phyloP scores from a whole-genome alignment of 2,888 invertebrate species.

The Melieria omissa region DNA sequence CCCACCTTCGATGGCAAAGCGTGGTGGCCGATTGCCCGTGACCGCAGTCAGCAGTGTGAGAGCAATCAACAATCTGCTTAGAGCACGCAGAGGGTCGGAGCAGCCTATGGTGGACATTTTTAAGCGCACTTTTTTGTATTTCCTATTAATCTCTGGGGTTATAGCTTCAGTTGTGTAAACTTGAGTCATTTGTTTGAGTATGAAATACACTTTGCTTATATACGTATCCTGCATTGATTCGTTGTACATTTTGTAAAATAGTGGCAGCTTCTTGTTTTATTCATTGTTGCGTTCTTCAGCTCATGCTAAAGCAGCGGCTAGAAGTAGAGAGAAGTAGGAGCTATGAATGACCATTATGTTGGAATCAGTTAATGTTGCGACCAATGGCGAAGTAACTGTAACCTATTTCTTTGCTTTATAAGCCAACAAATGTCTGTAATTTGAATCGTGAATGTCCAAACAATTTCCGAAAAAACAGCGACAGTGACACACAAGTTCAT shows the following conservation, averaged over 20 bases:
- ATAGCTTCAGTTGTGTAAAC: conserved; percentile 17
- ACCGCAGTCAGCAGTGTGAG: conserved; percentile 40
- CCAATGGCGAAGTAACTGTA: too few relatives aligned
- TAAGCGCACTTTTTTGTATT: conserved; percentile 59
- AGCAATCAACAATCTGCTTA: conserved; percentile 41
- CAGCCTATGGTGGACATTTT: conserved; percentile 42
- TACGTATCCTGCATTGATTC: not conserved
- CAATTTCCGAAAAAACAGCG: too few relatives aligned
- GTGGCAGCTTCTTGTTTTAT: too few relatives aligned
- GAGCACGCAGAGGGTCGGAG: not conserved
- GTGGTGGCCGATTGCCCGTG: conserved; percentile 79
- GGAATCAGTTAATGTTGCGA: too few relatives aligned
- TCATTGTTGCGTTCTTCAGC: too few relatives aligned
- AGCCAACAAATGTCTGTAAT: too few relatives aligned
- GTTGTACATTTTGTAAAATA: not conserved
- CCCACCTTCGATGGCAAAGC: conserved; percentile 86
- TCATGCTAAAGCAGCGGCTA: too few relatives aligned
- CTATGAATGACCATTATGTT: too few relatives aligned
- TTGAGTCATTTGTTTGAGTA: conserved; percentile 26
- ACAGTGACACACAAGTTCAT: too few relatives aligned
- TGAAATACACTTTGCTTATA: conserved; percentile 20
- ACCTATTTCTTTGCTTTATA: too few relatives aligned
- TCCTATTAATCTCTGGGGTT: conserved; percentile 40
- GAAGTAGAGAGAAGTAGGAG: too few relatives aligned
- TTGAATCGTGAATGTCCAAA: too few relatives aligned